Evolutionary conservation across 1,140 invertebrate species (phyloP).

Genomic region (Lethocerus indicus): DNA sequence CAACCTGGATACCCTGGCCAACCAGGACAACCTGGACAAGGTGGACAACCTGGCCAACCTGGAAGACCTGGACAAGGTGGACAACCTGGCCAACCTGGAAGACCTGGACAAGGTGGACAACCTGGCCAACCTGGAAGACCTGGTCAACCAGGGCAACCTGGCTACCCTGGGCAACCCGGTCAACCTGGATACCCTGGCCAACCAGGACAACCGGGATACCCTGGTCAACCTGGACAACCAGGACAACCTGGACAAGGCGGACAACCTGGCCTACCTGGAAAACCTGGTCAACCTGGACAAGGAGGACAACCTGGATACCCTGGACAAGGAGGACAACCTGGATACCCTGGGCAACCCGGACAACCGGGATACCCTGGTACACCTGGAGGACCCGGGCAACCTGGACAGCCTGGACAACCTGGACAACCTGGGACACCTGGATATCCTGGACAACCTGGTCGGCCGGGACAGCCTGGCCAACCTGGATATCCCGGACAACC

Average conservation of each 20-base stretch:
- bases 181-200: conserved; percentile 14
- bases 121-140: conserved; percentile 16
- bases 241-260: conserved; percentile 14
- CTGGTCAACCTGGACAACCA: conserved; percentile 7
- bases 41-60: conserved; percentile 14
- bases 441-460: conserved; percentile 17
- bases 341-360: conserved; percentile 14
- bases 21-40: conserved; percentile 5
- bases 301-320: conserved; percentile 17
- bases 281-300: conserved; percentile 17
- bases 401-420: conserved; percentile 16
- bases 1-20: neutral
- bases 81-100: conserved; percentile 11
- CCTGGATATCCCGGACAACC: conserved; percentile 13
- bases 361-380: conserved; percentile 15
- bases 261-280: conserved; percentile 13
- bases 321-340: conserved; percentile 13
- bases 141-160: conserved; percentile 8
- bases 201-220: conserved; percentile 12
- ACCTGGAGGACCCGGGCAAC: conserved; percentile 15
- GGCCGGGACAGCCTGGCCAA: conserved; percentile 17
- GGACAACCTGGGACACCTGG: conserved; percentile 17
- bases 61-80: conserved; percentile 5
- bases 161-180: conserved; percentile 16
- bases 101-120: conserved; percentile 16